These are phyloP conservation scores for Eidolon dupreanum DNA, from an alignment of 2,797 vertebrate genomes.

Conservation along the genomic window DNA sequence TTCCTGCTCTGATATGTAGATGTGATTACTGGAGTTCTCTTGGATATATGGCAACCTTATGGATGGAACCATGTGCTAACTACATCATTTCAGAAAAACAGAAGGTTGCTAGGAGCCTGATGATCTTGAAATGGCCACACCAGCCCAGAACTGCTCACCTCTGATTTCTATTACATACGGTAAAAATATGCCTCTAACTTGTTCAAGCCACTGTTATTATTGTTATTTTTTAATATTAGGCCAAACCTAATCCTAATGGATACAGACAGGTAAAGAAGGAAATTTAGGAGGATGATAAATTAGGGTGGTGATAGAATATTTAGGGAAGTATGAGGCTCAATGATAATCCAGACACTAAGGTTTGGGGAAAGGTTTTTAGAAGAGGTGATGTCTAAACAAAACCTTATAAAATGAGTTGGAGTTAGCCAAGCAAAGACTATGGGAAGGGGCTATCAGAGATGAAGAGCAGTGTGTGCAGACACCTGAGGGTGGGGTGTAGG, in stretches of 20 bases:
- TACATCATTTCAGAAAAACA: background rate
- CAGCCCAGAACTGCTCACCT: background rate
- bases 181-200: background rate
- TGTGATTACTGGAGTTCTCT: background rate
- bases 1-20: background rate
- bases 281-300: background rate
- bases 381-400: background rate
- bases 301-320: background rate
- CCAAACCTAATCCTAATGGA: background rate
- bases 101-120: background rate
- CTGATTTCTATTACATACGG: background rate
- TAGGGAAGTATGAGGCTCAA: background rate
- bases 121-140: background rate
- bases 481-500: background rate
- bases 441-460: background rate
- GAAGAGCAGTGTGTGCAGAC: background rate
- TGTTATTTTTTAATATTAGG: background rate
- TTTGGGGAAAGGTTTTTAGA: background rate
- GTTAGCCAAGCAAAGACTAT: background rate
- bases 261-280: background rate
- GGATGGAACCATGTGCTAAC: background rate
- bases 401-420: background rate
- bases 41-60: background rate
- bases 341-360: background rate
- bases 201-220: background rate